phyloP scores from a whole-genome alignment of 2,113 vertebrate genomes.

The Pollimyrus isidori region DNA sequence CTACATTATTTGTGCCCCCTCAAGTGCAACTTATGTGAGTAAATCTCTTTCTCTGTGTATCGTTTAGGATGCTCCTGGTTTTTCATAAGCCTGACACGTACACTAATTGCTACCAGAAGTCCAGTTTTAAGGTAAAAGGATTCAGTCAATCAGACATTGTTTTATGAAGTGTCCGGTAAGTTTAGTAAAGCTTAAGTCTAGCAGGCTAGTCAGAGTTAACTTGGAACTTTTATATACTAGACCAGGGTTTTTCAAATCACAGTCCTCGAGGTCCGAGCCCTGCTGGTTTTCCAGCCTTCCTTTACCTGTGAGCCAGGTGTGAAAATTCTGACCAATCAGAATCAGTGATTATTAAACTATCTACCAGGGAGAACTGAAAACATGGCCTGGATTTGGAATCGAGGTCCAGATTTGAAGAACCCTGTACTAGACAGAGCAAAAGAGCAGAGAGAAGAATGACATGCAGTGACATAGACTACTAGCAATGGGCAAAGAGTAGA shows the following conservation, averaged over 20 bases:
- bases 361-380: no score
- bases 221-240: neutral
- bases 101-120: constrained; percentile 20
- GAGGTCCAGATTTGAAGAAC: no score
- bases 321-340: no score
- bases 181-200: neutral
- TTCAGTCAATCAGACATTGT: neutral
- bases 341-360: no score
- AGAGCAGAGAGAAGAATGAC: neutral
- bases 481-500: neutral
- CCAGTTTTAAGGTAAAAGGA: constrained; percentile 32
- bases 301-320: no score
- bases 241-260: no score
- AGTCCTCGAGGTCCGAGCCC: no score
- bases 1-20: neutral
- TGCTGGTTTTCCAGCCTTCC: no score
- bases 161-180: neutral
- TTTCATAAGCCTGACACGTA: constrained; percentile 35
- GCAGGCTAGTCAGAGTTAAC: neutral
- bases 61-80: constrained; percentile 33
- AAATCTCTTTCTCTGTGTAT: neutral
- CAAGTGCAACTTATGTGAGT: neutral
- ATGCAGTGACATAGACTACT: neutral
- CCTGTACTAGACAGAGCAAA: neutral
- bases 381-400: no score